These are phyloP conservation scores for Ennomos erosarius DNA, from an alignment of 2,888 invertebrate species.

Conservation along the genomic window DNA sequence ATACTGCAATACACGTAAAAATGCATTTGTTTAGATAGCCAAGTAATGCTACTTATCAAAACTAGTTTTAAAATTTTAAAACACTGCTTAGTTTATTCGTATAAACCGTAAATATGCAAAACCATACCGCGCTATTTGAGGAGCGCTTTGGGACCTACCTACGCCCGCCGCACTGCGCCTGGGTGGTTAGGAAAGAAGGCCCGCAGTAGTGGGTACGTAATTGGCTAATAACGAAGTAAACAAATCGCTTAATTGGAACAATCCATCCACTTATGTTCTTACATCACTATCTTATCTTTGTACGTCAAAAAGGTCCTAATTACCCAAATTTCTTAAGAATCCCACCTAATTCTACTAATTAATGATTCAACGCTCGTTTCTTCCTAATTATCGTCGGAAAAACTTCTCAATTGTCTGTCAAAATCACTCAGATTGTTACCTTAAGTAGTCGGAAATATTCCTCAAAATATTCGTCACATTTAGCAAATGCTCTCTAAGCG, in stretches of 20 bases:
- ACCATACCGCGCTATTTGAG: too few species aligned
- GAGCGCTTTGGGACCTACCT: too few species aligned
- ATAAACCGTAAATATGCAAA: too few species aligned
- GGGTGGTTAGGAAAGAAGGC: too few species aligned
- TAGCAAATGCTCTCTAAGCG: constrained; percentile 17
- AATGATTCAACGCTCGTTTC: constrained; percentile 37
- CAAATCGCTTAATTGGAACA: constrained; percentile 24
- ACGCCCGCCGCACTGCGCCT: too few species aligned
- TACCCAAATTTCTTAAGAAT: constrained; percentile 33
- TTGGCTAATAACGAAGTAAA: too few species aligned
- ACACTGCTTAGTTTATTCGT: too few species aligned
- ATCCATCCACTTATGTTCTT: constrained; percentile 17
- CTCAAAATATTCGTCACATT: constrained; percentile 19
- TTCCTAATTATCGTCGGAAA: constrained; percentile 38
- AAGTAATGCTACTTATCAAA: too few species aligned
- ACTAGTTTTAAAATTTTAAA: too few species aligned
- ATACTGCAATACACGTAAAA: too few species aligned
- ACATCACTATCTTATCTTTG: constrained; percentile 3
- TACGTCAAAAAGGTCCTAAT: constrained; percentile 31
- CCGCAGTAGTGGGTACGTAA: too few species aligned
- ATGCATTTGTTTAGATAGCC: too few species aligned
- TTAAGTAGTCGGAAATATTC: constrained; percentile 37
- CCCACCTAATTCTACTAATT: constrained; percentile 39
- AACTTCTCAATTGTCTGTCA: constrained; percentile 44
- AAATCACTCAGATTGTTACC: constrained; percentile 44